Evolutionary conservation across 1,140 invertebrate genomes (phyloP), one percentile per base, ranked within the genome.

Genomic region (Drosophila pallidifrons): DNA sequence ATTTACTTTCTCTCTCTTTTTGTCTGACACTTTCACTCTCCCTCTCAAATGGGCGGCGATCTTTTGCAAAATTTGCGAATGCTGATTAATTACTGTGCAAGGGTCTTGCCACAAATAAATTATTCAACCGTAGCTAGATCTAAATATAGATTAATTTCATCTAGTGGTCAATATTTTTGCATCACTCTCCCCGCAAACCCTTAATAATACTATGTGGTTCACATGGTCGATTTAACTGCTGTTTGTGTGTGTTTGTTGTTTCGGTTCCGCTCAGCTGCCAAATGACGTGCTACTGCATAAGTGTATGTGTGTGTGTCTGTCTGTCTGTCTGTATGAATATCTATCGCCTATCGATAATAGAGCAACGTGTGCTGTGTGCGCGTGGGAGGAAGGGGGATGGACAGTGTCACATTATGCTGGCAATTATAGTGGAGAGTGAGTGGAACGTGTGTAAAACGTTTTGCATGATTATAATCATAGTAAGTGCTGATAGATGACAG

Each of bases 111-210:
- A 52, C 16, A 16, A 28, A 3, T 25, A 47, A 55, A 30, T n/a
- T 55, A 55, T 20, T 52, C 30, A 64, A 52, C 20, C 47, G 47
- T 3, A 43, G 20, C 35, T 43, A 43, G 16, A 41, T 32, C 63
- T 55, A 46, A 46, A 65, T 55, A 55, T 65, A 46, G 13, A n/a
- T 30, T 20, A 38, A 55, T 45, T 65, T 46, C 38, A 55, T 55
- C 49, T 45, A 32, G 2, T 51, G 46, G 15, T 38, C 60, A 13
- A 16, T 4, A 41, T 28, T 32, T 1, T 5, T 25, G 20, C 20
- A 3, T 13, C 6, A 2, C 47, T 16, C 30, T 15, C 1, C 58
- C 35, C 35, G 2, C 32, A 38, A 38, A 38, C 30, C 4, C 7
- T 41, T 16, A 43, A 46, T 59, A 30, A 25, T 13, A 59, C n/a